Conservation (phyloP, 2,797 vertebrate genomes). For the Sciurus vulgaris region DNA sequence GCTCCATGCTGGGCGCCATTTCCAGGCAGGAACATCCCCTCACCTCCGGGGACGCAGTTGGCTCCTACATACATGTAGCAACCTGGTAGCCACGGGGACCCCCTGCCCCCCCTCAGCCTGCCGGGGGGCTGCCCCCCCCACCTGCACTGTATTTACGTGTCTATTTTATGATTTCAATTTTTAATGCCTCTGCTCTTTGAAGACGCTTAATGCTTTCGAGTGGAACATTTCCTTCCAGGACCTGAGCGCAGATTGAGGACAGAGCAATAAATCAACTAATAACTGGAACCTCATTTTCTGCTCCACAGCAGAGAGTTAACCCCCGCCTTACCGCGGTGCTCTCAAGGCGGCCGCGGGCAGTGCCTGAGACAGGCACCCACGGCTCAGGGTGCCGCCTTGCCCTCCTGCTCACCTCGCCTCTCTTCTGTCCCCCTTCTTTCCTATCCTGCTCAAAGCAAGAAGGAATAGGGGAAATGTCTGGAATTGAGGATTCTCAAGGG, state of each 20-base stretch:
- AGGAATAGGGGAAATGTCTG: not conserved
- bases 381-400: not conserved
- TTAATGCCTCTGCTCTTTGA: conserved; percentile 92
- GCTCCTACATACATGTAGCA: not conserved
- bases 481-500: not conserved
- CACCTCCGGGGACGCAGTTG: not conserved
- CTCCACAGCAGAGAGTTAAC: conserved; percentile 86
- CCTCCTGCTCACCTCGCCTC: not conserved
- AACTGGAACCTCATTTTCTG: conserved; percentile 91
- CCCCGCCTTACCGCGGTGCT: conserved; percentile 54
- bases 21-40: not conserved
- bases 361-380: not conserved
- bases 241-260: conserved; percentile 88
- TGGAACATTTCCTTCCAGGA: conserved; percentile 91
- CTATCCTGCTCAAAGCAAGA: not conserved
- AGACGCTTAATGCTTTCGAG: conserved; percentile 91
- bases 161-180: conserved; percentile 92
- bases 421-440: not conserved
- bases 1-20: fast-evolving
- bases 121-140: conserved; percentile 78
- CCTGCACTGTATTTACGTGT: conserved; percentile 90
- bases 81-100: not conserved
- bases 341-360: not conserved
- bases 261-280: conserved; percentile 91
- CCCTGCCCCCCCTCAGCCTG: not conserved